Conservation (phyloP, 2,888 invertebrate species). For the Drosophila neonasuta region DNA sequence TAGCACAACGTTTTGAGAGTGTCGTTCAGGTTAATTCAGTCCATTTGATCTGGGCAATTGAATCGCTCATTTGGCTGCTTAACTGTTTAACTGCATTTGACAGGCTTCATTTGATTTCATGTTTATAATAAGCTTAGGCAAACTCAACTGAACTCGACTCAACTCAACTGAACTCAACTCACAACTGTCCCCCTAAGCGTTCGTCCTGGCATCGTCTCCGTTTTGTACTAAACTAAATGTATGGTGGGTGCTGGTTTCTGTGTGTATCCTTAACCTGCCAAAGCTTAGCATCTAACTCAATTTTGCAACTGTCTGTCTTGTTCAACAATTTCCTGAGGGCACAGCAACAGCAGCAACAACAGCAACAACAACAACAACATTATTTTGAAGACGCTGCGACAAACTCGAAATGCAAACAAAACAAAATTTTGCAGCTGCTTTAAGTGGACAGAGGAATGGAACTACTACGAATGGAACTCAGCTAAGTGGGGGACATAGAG, state of each 20-base stretch:
- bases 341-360: conserved; percentile 16
- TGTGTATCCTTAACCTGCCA: conserved; percentile 40
- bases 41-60: conserved; percentile 38
- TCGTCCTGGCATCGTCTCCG: too few relatives aligned
- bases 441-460: conserved; percentile 19
- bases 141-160: conserved; percentile 42
- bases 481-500: neutral
- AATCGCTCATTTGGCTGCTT: conserved; percentile 49
- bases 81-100: conserved; percentile 68
- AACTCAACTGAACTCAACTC: conserved; percentile 39
- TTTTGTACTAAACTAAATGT: conserved; percentile 13
- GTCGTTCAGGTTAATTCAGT: conserved; percentile 25
- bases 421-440: conserved; percentile 43
- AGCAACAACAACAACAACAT: conserved; percentile 29
- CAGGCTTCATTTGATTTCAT: conserved; percentile 73
- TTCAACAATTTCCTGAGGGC: conserved; percentile 56
- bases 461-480: conserved; percentile 11
- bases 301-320: conserved; percentile 68
- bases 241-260: conserved; percentile 7
- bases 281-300: conserved; percentile 71
- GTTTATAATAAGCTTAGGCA: conserved; percentile 70
- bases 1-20: neutral
- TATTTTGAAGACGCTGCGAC: conserved; percentile 44
- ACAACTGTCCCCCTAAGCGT: conserved; percentile 32
- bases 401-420: conserved; percentile 62